phyloP scores from a whole-genome alignment of 2,797 vertebrate genomes.

The Sebastes melanostomus region DNA sequence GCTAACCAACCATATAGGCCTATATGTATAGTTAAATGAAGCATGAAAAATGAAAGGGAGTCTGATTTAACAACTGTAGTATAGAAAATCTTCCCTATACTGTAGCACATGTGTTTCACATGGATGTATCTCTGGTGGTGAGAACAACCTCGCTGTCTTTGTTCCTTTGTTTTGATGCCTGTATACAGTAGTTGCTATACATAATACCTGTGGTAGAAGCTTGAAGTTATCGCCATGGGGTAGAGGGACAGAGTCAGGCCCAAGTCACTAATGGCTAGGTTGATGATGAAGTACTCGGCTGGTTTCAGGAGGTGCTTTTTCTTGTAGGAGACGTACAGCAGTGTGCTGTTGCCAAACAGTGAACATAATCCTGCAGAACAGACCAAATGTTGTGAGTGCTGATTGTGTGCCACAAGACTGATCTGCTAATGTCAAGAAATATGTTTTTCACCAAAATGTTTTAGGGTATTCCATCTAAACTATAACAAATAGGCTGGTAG shows the following conservation, averaged over 20 bases:
- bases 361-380: constrained; percentile 76
- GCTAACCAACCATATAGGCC: constrained; percentile 8
- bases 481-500: too few species aligned
- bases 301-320: constrained; percentile 85
- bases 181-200: background rate
- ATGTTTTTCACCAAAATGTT: background rate
- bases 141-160: background rate
- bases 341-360: constrained; percentile 80
- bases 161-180: background rate
- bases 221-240: constrained; percentile 85
- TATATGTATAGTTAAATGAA: background rate
- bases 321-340: constrained; percentile 84
- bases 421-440: background rate
- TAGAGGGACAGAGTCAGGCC: constrained; percentile 85
- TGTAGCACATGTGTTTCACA: background rate
- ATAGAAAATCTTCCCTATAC: background rate
- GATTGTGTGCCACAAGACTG: background rate
- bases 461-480: accelerated
- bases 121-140: background rate
- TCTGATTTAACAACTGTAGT: background rate
- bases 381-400: background rate
- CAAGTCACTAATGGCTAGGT: constrained; percentile 86
- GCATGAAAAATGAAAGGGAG: constrained; percentile 6
- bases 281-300: constrained; percentile 85
- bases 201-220: constrained; percentile 84